Evolutionary conservation across 2,888 invertebrate genomes (phyloP), one percentile per base, ranked within the genome.

Genomic region (Ceratothoa steindachneri): DNA sequence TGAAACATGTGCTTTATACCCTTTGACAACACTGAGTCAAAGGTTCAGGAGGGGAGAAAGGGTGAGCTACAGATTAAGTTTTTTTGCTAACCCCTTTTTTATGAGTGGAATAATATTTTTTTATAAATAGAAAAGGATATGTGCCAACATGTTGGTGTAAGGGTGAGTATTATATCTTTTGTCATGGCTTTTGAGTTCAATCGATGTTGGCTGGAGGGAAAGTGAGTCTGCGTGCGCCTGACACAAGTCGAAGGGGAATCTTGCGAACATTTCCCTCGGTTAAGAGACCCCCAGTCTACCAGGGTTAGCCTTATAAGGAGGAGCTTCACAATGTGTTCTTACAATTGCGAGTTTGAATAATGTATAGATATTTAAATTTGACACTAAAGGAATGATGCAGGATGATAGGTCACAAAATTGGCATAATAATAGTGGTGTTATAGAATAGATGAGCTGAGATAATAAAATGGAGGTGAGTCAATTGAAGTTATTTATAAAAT

Each of bases 101-200:
- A 51, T 60, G 60, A 60, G 60, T 60, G 24, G 60, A 60, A 60
- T 60, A 60, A 60, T 60, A 60, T 60, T 60, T 60, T n/a, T 60
- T 60, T 60, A 60, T 60, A 60, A 60, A 60, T 60, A 60, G 24
- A 3, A 4, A 2, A 24, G 27, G 60, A 60, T 60, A 60, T 60
- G 60, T 60, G 60, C 60, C 60, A 60, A 60, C 19, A 60, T 22
- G 60, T 60, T 60, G 60, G 60, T 60, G 27, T 60, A 60, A 24
- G 60, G 60, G 60, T 60, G 60, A 60, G 22, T 60, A 60, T 60
- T 60, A 60, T 60, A 60, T 15, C 60, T 24, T 60, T 60, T 60
- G 60, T 60, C 27, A 60, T 60, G 60, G 60, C 19, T 24, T 60
- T 60, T 60, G 22, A 60, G 24, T 60, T 60, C 60, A 24, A 60